A percentile compares a stretch with the other conserved stretches of the same genome.
Evolutionary conservation across 2,113 vertebrate genomes (phyloP).

Genomic region (Chaenocephalus aceratus): DNA sequence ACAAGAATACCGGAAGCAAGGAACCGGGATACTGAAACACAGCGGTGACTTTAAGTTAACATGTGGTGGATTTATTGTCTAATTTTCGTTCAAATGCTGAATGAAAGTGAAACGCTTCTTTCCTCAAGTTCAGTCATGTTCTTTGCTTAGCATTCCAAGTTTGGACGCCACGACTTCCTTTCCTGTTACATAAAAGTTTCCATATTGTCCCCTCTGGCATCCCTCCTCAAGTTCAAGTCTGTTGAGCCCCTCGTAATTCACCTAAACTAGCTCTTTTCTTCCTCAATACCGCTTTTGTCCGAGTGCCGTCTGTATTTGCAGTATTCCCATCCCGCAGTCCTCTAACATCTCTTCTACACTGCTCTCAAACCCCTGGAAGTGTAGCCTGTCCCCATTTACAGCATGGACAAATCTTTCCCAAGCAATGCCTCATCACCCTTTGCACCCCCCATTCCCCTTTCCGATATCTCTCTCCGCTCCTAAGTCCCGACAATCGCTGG

Average conservation of each 20-base stretch:
- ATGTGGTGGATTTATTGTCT: background rate
- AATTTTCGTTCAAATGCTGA: slow-evolving; percentile 35
- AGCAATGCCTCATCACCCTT: background rate
- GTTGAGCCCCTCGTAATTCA: background rate
- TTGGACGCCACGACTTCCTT: background rate
- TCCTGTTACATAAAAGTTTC: background rate
- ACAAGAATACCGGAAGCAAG: background rate
- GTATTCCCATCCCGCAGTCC: background rate
- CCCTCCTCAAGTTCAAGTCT: background rate
- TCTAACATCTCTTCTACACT: background rate
- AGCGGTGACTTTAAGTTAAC: background rate
- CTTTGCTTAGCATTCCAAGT: slow-evolving; percentile 2
- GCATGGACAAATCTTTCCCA: slow-evolving; percentile 45
- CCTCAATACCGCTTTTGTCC: slow-evolving; percentile 5
- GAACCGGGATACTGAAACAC: slow-evolving; percentile 42
- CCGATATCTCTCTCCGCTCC: background rate
- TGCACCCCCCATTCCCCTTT: background rate
- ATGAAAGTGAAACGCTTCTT: slow-evolving; percentile 20
- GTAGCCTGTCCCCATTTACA: slow-evolving; percentile 16
- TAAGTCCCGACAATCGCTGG: slow-evolving; percentile 96
- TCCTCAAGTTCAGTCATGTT: background rate
- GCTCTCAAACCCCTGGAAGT: background rate
- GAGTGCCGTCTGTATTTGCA: background rate
- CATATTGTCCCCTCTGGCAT: background rate
- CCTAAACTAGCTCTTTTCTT: background rate